These are phyloP conservation scores for Diarsia rubi DNA, from an alignment of 2,888 invertebrate species.

Conservation along the genomic window DNA sequence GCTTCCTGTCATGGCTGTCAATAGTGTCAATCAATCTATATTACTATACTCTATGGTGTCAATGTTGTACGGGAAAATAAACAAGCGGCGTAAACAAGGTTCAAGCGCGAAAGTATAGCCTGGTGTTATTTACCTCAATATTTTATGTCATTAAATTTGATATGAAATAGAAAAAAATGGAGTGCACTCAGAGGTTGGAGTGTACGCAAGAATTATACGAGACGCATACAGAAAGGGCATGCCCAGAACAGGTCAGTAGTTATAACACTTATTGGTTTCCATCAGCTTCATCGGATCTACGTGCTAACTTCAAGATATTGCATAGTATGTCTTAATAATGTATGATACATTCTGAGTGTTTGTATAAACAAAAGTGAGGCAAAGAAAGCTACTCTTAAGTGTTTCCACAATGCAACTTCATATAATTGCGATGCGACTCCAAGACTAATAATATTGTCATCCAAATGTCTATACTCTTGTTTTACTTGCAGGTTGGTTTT, in stretches of 20 bases:
- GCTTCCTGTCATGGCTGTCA: no score
- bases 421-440: neutral
- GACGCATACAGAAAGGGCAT: conserved; percentile 70
- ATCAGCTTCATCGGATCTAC: conserved; percentile 4
- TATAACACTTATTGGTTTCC: neutral
- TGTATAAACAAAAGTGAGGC: neutral
- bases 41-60: no score
- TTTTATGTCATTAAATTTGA: conserved; percentile 10
- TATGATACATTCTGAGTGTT: neutral
- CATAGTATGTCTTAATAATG: neutral
- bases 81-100: conserved; percentile 40
- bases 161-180: conserved; percentile 74
- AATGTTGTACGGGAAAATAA: conserved; percentile 47
- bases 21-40: no score
- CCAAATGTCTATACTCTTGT: neutral
- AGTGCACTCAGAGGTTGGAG: conserved; percentile 84
- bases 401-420: neutral
- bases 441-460: neutral
- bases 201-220: conserved; percentile 80
- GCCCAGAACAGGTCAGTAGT: conserved; percentile 81
- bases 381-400: neutral
- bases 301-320: neutral
- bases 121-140: conserved; percentile 5
- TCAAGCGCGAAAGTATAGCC: conserved; percentile 48
- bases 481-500: conserved; percentile 82